Evolutionary conservation across 2,888 invertebrate genomes (phyloP).

Genomic region (Julus scanicus): DNA sequence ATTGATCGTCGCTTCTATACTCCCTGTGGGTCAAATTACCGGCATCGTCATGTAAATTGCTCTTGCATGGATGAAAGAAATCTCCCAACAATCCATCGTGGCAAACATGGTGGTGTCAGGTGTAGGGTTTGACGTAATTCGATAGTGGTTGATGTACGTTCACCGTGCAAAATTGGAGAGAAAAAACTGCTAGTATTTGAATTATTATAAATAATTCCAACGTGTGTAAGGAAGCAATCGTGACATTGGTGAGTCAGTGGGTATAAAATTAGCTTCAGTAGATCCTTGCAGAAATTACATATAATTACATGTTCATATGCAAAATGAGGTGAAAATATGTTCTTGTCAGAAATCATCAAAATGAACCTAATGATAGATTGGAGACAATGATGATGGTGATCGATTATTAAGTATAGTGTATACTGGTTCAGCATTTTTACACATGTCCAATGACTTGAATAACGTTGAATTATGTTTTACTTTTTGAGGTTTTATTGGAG

Average conservation of each 20-base stretch:
- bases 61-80: constrained; percentile 30
- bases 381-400: background rate
- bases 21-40: constrained; percentile 49
- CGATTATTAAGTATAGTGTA: background rate
- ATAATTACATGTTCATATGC: background rate
- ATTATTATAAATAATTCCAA: background rate
- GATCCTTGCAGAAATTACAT: background rate
- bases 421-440: too few species aligned
- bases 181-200: background rate
- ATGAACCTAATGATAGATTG: background rate
- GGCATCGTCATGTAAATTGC: constrained; percentile 49
- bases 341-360: background rate
- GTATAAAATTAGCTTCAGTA: background rate
- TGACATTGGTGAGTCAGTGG: background rate
- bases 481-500: too few species aligned
- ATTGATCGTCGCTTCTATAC: constrained; percentile 37
- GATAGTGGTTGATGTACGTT: constrained; percentile 2
- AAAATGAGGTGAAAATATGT: background rate
- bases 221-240: background rate
- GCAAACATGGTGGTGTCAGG: background rate
- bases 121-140: constrained; percentile 14
- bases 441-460: too few species aligned
- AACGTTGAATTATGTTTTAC: background rate
- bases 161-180: background rate
- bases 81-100: constrained; percentile 27